phyloP scores from a whole-genome alignment of 2,797 vertebrate species.

The Vultur gryphus region DNA sequence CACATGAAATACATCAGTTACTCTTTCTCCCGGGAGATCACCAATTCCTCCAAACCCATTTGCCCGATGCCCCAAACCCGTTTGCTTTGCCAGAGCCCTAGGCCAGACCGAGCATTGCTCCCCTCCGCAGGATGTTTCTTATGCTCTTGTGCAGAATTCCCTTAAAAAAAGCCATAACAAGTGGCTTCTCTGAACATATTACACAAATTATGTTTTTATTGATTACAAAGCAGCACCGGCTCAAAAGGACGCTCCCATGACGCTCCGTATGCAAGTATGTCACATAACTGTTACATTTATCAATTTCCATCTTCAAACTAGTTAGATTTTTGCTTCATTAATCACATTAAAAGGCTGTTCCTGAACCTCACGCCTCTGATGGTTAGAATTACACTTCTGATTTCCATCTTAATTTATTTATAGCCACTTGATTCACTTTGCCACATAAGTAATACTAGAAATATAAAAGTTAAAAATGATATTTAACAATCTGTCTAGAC shows the following conservation, averaged over 20 bases:
- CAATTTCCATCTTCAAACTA: background rate
- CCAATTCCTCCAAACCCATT: background rate
- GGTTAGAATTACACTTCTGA: background rate
- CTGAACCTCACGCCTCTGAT: background rate
- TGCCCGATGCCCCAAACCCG: background rate
- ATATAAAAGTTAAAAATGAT: background rate
- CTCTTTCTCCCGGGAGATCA: background rate
- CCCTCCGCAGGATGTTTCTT: fast-evolving
- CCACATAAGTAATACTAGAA: background rate
- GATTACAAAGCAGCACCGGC: background rate
- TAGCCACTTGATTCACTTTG: background rate
- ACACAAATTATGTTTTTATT: background rate
- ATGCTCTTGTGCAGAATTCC: background rate
- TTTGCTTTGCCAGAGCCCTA: background rate
- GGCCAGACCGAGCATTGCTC: background rate
- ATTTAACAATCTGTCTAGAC: conserved; percentile 18
- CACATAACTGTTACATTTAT: background rate
- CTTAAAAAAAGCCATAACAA: background rate
- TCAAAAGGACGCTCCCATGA: background rate
- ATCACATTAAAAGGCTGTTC: background rate
- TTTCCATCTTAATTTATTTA: conserved; percentile 20
- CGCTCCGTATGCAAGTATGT: background rate
- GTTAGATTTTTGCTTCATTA: background rate
- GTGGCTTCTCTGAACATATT: background rate
- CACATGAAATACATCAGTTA: background rate